Conservation (phyloP, 1,140 invertebrate species). For the Grapholita molesta region DNA sequence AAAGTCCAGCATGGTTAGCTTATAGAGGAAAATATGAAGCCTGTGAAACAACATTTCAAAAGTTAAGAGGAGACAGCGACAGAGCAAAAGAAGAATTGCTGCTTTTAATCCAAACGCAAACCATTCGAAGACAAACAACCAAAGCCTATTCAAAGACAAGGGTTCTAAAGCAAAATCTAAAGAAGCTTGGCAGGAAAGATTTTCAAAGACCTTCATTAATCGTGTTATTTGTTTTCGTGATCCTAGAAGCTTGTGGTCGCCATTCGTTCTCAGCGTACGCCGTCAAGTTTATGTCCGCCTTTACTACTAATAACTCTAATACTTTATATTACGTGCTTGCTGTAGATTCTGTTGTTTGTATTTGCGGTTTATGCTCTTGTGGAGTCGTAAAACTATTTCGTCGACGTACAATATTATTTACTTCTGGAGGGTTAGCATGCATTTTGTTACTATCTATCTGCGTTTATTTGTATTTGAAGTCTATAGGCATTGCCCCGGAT, state of each 20-base stretch:
- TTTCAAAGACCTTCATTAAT: background rate
- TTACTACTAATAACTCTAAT: background rate
- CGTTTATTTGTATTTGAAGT: background rate
- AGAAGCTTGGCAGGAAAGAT: background rate
- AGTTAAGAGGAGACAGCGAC: background rate
- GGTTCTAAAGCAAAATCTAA: background rate
- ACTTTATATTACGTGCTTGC: background rate
- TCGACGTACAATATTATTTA: background rate
- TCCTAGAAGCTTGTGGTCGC: background rate
- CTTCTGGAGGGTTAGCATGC: background rate
- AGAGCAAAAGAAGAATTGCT: background rate
- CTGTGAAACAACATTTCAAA: background rate
- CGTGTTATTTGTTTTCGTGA: background rate
- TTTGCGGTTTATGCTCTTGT: background rate
- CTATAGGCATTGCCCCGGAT: background rate
- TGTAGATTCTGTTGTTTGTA: background rate
- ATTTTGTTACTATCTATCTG: background rate
- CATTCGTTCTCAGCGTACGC: background rate
- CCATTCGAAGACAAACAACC: background rate
- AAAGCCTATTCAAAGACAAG: background rate
- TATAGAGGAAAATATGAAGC: conserved; percentile 19
- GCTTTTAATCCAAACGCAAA: background rate
- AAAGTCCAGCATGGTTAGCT: conserved; percentile 20
- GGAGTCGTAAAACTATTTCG: background rate
- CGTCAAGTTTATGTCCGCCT: background rate